phyloP scores from a whole-genome alignment of 1,140 invertebrate species.

The Heliconius congener region DNA sequence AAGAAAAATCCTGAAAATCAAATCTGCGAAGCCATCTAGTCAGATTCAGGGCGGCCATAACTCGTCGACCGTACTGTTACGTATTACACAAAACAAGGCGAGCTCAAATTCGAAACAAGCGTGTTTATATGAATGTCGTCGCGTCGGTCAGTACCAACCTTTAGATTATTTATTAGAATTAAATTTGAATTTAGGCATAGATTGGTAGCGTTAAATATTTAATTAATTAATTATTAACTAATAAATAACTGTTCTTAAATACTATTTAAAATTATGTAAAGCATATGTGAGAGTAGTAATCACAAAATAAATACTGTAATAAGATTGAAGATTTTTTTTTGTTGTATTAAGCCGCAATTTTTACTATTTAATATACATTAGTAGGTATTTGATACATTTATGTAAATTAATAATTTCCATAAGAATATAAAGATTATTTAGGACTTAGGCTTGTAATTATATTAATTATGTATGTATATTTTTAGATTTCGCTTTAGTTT shows the following conservation, averaged over 20 bases:
- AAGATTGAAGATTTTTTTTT: neutral
- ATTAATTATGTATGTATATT: neutral
- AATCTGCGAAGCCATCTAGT: too few species aligned
- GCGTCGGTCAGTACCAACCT: too few species aligned
- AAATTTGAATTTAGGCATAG: constrained; percentile 18
- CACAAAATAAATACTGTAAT: neutral
- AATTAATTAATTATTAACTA: neutral
- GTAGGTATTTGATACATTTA: neutral
- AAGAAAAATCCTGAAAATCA: too few species aligned
- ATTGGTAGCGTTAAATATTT: neutral
- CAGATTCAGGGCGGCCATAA: too few species aligned
- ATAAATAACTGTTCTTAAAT: constrained; percentile 1
- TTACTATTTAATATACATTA: neutral
- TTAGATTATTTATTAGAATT: constrained; percentile 13
- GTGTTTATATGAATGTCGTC: too few species aligned
- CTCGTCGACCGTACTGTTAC: too few species aligned
- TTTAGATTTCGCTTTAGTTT: neutral
- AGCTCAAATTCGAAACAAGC: too few species aligned
- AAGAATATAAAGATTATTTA: neutral
- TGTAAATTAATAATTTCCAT: neutral
- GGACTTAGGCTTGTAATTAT: neutral
- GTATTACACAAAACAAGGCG: too few species aligned
- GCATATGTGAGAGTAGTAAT: neutral
- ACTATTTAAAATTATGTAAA: neutral
- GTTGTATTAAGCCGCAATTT: neutral